Base-by-base conservation (phyloP, 2,888 invertebrate species). In the Andrena marginata region DNA sequence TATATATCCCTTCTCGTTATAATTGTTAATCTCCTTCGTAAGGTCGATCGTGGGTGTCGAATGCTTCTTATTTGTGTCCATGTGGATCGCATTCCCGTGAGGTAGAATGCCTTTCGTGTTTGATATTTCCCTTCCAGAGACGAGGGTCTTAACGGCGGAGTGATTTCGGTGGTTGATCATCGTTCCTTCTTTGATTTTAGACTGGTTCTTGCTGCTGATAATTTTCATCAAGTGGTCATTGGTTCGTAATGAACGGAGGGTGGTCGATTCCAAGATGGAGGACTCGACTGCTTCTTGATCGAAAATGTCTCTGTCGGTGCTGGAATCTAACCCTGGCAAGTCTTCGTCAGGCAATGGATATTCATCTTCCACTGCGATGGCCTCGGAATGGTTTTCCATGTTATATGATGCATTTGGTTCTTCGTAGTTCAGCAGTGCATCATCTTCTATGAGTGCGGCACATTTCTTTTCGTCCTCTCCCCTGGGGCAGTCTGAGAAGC, bases 391-490 rank as follows among this genome's bases (percentile, higher is more conserved):
- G 7, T 68, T 42, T 0, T 42, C 67, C 13, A 35, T 26, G 0
- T 16, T 33, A 5, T 4, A 1, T 0, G 26, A 6, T 2, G 5
- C 13, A 2, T 31, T 60, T 16, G 35, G 35, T 7, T 64, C 20
- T 0, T 65, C 33, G 60, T 71, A 13, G 56, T 76, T 54, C 10
- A 65, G 16, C 23, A 74, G 1, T 0, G 63, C 42, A 0, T 92
- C 90, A 20, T 93, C 93, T 10, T 94, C 93, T 72, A 94, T 93
- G 10, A 94, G 68, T 0, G 94, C 94, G 0, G 93, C 96, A 88
- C 97, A 97, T 85, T 96, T 96, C 85, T 96, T 96, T 91, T 97
- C 97, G 90, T 97, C 97, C 89, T 97, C 97, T 0, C 96, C 97
- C 35, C 95, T 95, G 0, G 97, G 97, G 92, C 97, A 97, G 89